Evolutionary conservation across 2,113 vertebrate genomes (phyloP).

Genomic region (Microtus ochrogaster): DNA sequence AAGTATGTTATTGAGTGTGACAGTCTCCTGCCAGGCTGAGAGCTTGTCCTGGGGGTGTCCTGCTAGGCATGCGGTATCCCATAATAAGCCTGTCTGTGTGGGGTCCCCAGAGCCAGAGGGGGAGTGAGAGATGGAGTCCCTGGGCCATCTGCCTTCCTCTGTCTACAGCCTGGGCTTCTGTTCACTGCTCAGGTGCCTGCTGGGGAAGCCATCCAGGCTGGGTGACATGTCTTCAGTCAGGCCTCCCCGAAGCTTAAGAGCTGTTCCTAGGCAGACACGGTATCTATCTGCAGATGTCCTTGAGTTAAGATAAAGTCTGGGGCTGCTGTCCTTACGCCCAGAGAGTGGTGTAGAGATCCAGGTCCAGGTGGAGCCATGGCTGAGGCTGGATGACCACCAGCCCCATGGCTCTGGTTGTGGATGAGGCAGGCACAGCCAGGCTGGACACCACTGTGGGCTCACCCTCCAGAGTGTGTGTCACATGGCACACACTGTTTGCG

Average conservation of each 20-base stretch:
- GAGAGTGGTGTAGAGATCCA: neutral
- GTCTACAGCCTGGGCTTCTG: neutral
- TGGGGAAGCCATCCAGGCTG: neutral
- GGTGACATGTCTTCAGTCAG: neutral
- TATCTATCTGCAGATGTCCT: no score
- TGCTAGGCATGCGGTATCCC: slow-evolving; percentile 7
- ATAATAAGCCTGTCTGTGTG: slow-evolving; percentile 3
- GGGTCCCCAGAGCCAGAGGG: neutral
- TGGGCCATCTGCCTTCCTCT: neutral
- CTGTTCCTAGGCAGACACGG: neutral
- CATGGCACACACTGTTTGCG: neutral
- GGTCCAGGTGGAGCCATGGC: neutral
- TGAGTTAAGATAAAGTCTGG: neutral
- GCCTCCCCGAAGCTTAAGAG: neutral
- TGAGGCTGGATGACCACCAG: neutral
- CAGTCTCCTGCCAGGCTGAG: neutral
- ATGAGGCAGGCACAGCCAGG: neutral
- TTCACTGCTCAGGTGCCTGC: neutral
- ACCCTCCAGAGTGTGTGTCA: no score
- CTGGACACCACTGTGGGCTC: neutral
- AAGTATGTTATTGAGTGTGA: neutral
- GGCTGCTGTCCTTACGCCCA: neutral
- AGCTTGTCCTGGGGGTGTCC: neutral
- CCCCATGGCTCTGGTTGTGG: neutral
- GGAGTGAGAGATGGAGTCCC: neutral